These are phyloP conservation scores for Apostichopus parvimensis DNA, from an alignment of 35 echinoderm and acorn worm species.

Conservation along the genomic window DNA sequence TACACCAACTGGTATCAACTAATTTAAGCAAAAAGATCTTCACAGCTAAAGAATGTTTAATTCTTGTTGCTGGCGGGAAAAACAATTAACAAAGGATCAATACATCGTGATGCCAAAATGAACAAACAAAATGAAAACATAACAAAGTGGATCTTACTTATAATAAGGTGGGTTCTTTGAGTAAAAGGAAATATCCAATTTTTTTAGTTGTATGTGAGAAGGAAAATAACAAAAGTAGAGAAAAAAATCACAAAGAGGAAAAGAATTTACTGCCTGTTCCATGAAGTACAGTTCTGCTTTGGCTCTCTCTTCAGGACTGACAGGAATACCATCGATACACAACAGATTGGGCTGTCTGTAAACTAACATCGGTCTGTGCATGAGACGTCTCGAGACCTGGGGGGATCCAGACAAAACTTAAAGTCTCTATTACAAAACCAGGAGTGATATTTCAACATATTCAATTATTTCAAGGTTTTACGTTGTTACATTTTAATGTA, in stretches of 20 bases:
- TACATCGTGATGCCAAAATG: background rate
- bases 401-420: background rate
- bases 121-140: background rate
- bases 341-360: slow-evolving; percentile 89
- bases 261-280: slow-evolving; percentile 78
- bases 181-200: background rate
- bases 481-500: too few relatives aligned
- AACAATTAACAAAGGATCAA: background rate
- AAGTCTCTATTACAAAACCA: too few relatives aligned
- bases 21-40: too few relatives aligned
- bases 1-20: too few relatives aligned
- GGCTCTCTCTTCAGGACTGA: slow-evolving; percentile 90
- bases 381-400: slow-evolving; percentile 89
- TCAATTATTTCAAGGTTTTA: too few relatives aligned
- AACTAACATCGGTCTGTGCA: slow-evolving; percentile 96
- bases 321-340: slow-evolving; percentile 98
- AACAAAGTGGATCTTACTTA: too few relatives aligned
- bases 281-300: slow-evolving; percentile 97
- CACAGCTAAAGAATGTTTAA: too few relatives aligned
- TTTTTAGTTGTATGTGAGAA: too few relatives aligned
- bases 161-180: background rate
- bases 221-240: too few relatives aligned
- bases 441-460: too few relatives aligned
- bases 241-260: background rate
- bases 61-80: background rate